A percentile compares a stretch with the other conserved stretches of the same genome.
Conservation (phyloP, 2,888 invertebrate species). For the Drosophila stalkeri region DNA sequence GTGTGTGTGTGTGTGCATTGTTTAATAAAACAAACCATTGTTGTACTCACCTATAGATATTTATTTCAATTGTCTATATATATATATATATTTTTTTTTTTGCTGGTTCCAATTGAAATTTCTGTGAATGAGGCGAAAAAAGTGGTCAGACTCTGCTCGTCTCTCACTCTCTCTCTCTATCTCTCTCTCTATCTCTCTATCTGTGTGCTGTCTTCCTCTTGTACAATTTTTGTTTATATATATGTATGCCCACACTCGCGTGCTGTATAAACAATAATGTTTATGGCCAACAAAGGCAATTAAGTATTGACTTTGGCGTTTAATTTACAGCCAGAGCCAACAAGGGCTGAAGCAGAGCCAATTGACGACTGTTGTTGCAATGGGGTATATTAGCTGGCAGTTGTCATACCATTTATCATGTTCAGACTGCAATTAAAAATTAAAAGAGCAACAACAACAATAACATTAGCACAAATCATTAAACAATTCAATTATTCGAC, state of each 20-base stretch:
- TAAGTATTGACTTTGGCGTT: slow-evolving; percentile 53
- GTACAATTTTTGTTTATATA: slow-evolving; percentile 47
- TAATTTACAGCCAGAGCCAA: slow-evolving; percentile 38
- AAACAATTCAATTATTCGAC: no score
- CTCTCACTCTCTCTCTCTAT: background rate
- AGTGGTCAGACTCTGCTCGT: background rate
- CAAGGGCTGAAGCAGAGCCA: no score
- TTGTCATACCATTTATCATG: no score
- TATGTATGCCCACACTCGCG: slow-evolving; percentile 24
- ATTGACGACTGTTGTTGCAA: background rate
- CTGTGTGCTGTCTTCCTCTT: background rate
- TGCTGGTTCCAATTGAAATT: slow-evolving; percentile 29
- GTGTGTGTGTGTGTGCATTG: background rate
- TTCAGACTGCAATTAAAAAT: no score
- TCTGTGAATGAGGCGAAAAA: slow-evolving; percentile 9
- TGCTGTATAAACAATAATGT: slow-evolving; percentile 50
- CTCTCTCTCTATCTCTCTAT: background rate
- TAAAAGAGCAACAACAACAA: no score
- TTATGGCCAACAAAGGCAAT: slow-evolving; percentile 46
- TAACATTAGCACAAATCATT: no score
- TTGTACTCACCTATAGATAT: slow-evolving; percentile 24
- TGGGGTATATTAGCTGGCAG: slow-evolving; percentile 3
- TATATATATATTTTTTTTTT: slow-evolving; percentile 9
- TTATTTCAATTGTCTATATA: slow-evolving; percentile 7
- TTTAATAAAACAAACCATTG: slow-evolving; percentile 16